Base-by-base conservation (phyloP, 1,140 invertebrate genomes). In the Drosophila melanica region DNA sequence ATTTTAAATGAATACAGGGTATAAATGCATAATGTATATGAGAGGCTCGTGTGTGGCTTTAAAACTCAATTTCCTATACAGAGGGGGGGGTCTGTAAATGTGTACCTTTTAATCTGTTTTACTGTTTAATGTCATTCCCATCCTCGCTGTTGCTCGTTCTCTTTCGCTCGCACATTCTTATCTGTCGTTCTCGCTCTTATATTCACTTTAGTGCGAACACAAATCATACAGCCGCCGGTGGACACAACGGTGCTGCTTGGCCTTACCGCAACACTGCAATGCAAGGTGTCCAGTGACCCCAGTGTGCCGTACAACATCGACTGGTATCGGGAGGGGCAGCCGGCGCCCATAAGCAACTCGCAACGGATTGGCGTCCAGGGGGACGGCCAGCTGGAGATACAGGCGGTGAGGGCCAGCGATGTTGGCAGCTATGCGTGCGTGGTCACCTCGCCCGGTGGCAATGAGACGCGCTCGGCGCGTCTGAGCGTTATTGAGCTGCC, bases 401-500 rank as follows among this genome's bases (percentile, higher is more conserved):
- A 94, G 59, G 96, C 96, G 5, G 97, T 97, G 8, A 93, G 97
- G 39, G 96, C 97, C 3, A 94, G 95, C 33, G 96, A 97, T 91
- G 96, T 97, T 12, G 96, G 96, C 10, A 94, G 95, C 57, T 98
- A 97, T 92, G 95, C 94, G 16, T 97, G 96, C 92, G 94, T 96
- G 23, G 97, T 92, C 4, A 94, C 94, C 59, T 99, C 98, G 16
- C 94, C 96, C 20, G 98, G 97, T 41, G 98, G 98, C 33, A 98
- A 98, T 92, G 98, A 99, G 92, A 97, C 96, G 2, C 94, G 97
- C 12, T 94, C 94, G 18, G 98, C 98, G 0, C 93, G 95, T 45
- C 93, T 98, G 16, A 96, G 96, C 85, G 97, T 98, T 75, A 97
- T 98, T 71, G 98, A 99, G 92, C 93, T 99, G 59, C 99, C 98